A percentile compares a stretch with the other conserved stretches of the same genome.
Conservation (phyloP, 2,888 invertebrate species). For the Ferdinandea cuprea region DNA sequence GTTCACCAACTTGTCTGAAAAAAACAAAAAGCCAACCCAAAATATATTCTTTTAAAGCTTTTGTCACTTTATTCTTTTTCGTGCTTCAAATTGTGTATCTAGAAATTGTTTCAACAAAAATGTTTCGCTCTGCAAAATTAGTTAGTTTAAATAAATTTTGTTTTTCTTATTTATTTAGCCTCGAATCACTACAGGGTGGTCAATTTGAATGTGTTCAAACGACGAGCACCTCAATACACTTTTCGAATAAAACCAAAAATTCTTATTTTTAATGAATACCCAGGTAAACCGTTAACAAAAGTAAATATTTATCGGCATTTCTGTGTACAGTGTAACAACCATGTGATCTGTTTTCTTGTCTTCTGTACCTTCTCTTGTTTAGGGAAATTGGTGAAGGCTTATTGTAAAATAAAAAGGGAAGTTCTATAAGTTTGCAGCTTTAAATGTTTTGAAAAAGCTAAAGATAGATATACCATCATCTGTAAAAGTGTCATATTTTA, state of each 20-base stretch:
- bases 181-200: constrained; percentile 84
- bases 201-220: constrained; percentile 84
- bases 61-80: constrained; percentile 1
- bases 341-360: constrained; percentile 25
- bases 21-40: too few species aligned
- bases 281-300: constrained; percentile 79
- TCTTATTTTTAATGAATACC: constrained; percentile 79
- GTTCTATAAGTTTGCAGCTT: constrained; percentile 15
- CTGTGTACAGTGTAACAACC: constrained; percentile 48
- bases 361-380: constrained; percentile 4
- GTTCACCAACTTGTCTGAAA: too few species aligned
- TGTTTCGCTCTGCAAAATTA: constrained; percentile 13
- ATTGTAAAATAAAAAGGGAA: background rate
- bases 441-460: constrained; percentile 24
- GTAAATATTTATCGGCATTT: constrained; percentile 18
- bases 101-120: background rate
- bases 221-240: constrained; percentile 81
- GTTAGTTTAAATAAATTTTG: constrained; percentile 36
- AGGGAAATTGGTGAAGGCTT: constrained; percentile 39
- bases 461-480: background rate
- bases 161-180: constrained; percentile 78
- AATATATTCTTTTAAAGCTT: constrained; percentile 12
- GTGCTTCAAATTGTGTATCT: constrained; percentile 35
- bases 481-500: constrained; percentile 33
- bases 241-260: constrained; percentile 82